Conservation (phyloP, 1,140 invertebrate genomes). For the Drosophila sulfurigaster region DNA sequence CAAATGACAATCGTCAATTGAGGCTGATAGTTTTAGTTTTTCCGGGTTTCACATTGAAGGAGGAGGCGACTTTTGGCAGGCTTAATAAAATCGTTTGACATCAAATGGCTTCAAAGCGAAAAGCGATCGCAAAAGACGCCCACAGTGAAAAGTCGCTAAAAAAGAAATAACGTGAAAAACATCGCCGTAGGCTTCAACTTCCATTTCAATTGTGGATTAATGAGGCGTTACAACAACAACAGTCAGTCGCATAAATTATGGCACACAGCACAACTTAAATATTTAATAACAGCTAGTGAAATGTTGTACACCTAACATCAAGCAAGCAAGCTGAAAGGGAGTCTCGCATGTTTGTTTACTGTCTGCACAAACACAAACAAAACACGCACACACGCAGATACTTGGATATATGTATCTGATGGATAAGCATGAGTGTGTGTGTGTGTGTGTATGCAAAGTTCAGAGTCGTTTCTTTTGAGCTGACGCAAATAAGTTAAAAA, state of each 20-base stretch:
- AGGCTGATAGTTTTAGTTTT: conserved; percentile 50
- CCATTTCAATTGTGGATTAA: conserved; percentile 53
- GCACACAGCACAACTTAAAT: conserved; percentile 39
- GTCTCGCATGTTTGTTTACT: conserved; percentile 56
- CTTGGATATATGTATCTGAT: background rate
- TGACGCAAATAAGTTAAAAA: conserved; percentile 40
- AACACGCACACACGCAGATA: conserved; percentile 12
- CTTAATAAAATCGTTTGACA: conserved; percentile 53
- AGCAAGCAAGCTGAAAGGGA: background rate
- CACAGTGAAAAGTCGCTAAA: conserved; percentile 24
- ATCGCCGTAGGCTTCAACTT: conserved; percentile 21
- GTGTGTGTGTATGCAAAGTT: conserved; percentile 9
- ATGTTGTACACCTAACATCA: background rate
- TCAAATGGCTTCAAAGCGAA: conserved; percentile 33
- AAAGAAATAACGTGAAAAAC: conserved; percentile 3
- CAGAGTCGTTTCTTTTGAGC: conserved; percentile 19
- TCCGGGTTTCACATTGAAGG: conserved; percentile 20
- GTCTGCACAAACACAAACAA: conserved; percentile 69
- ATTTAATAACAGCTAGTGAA: conserved; percentile 39
- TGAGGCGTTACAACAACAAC: conserved; percentile 57
- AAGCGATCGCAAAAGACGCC: conserved; percentile 28
- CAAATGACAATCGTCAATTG: conserved; percentile 55
- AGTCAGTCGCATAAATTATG: conserved; percentile 45
- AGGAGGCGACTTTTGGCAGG: conserved; percentile 8
- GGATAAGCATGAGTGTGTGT: conserved; percentile 9